Base-by-base conservation (phyloP, 2,888 invertebrate genomes). In the Phlogophora meticulosa region DNA sequence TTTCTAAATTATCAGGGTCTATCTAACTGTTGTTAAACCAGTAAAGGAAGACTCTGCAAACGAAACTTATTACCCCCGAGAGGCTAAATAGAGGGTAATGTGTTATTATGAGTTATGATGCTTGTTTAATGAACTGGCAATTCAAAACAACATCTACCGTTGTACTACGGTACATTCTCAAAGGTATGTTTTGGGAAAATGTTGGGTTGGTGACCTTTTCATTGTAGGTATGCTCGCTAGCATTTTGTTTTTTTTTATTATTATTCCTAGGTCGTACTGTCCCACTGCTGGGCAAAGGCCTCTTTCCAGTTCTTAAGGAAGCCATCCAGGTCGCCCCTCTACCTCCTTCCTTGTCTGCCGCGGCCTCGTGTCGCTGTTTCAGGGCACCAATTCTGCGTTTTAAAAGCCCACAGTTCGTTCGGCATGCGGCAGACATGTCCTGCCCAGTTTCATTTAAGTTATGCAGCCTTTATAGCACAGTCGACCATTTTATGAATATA, bases 41-140 rank as follows among this genome's bases (percentile, higher is more conserved):
- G 40, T n/a, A n/a, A 45, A 66, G 67, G 78, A 57, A 56, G 66
- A 65, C 59, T 73, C 36, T n/a, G 51, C n/a, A 28, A 62, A 56
- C 32, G 24, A 53, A 72, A 73, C 43, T 65, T 78, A 73, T 60
- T 7, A 73, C 52, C 24, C 74, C 66, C 74, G 4, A 15, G 74
- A 66, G 78, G 56, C 34, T 73, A 60, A 60, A 48, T 57, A 56
- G 74, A 59, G 74, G 59, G 59, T 72, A 45, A 66, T 78, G 74
- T 73, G 67, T 74, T 67, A 77, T 57, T 73, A 78, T 78, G 78
- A 78, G 45, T 75, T 75, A 75, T 73, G 78, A 43, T 28, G 49
- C 57, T 67, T 76, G 68, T 74, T 78, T 67, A 67, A 78, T 67
- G 53, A 67, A 78, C 65, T 28, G 58, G 60, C 63, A 61, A 57